Conservation (phyloP, 2,797 vertebrate species). For the Aselliscus stoliczkanus region DNA sequence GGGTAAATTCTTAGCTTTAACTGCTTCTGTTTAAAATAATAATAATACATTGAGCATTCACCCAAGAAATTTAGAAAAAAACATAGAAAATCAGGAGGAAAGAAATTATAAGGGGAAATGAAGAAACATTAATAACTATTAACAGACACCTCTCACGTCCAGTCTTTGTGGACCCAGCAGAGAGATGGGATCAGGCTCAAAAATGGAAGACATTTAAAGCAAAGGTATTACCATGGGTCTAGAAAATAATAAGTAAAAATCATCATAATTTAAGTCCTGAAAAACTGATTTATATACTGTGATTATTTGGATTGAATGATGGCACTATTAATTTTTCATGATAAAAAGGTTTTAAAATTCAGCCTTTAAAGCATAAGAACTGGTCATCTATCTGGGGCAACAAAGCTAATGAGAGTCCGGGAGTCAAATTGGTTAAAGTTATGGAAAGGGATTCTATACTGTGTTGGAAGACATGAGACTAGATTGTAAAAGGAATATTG, state of each 20-base stretch:
- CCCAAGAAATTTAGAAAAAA: neutral
- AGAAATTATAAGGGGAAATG: neutral
- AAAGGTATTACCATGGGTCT: rapidly evolving
- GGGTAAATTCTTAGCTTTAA: neutral
- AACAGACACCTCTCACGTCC: neutral
- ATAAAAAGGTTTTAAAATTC: neutral
- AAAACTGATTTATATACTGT: neutral
- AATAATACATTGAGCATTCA: neutral
- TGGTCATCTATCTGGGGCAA: neutral
- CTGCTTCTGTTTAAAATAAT: neutral
- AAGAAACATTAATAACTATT: neutral
- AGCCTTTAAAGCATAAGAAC: neutral
- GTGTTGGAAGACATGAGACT: neutral
- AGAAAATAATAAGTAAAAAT: neutral
- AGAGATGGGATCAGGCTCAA: neutral
- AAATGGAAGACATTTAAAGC: neutral
- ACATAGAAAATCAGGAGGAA: neutral
- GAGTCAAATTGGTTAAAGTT: neutral
- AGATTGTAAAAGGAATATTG: neutral
- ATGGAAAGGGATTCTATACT: neutral
- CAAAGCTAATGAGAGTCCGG: neutral
- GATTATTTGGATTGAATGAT: neutral
- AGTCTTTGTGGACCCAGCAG: neutral
- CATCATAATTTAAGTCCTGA: neutral
- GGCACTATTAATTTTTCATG: neutral